Conservation (phyloP, 2,113 vertebrate genomes). For the Pelusios castaneus region DNA sequence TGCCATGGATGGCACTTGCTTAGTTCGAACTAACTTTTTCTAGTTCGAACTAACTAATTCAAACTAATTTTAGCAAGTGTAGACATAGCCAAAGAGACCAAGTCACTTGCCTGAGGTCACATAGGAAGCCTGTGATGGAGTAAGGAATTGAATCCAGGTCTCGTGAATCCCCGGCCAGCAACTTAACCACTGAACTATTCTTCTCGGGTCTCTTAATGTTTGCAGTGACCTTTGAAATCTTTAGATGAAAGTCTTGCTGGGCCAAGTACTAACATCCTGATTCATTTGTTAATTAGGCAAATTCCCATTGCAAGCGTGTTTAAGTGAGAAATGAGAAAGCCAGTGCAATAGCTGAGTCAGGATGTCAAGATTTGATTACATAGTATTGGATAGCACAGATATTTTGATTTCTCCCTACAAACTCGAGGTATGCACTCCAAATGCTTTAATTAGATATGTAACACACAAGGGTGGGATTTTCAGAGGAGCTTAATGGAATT, state of each 20-base stretch:
- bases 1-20: too few species aligned
- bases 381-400: background rate
- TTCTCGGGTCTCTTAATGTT: slow-evolving; percentile 51
- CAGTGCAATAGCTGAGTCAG: background rate
- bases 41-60: too few species aligned
- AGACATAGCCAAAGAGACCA: too few species aligned
- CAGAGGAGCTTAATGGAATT: background rate
- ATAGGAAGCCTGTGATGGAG: background rate
- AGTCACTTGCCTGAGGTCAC: slow-evolving; percentile 37
- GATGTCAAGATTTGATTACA: background rate
- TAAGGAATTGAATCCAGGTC: background rate
- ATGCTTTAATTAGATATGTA: slow-evolving; percentile 45
- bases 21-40: too few species aligned
- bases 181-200: slow-evolving; percentile 57
- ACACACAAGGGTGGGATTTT: slow-evolving; percentile 10
- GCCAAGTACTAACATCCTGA: slow-evolving; percentile 58
- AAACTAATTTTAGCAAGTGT: too few species aligned
- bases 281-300: slow-evolving; percentile 65
- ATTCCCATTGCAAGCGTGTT: background rate
- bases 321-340: background rate
- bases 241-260: slow-evolving; percentile 57
- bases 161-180: background rate
- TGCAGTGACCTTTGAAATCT: slow-evolving; percentile 63
- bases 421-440: slow-evolving; percentile 38
- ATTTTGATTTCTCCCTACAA: background rate